phyloP scores from a whole-genome alignment of 1,140 invertebrate species.

The Solenopsis invicta region DNA sequence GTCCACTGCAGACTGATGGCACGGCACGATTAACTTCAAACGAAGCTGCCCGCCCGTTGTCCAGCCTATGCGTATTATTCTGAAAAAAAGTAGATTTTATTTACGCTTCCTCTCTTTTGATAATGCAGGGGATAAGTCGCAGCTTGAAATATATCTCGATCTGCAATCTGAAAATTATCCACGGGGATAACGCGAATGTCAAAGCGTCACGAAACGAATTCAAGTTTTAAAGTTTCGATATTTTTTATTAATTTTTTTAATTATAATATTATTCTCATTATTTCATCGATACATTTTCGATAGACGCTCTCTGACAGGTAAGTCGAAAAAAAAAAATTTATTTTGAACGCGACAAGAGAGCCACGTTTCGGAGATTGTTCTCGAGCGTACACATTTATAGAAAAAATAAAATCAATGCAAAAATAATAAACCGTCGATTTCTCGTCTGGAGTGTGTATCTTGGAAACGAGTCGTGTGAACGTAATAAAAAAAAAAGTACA shows the following conservation, averaged over 20 bases:
- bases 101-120: slow-evolving; percentile 42
- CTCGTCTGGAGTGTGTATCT: slow-evolving; percentile 18
- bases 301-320: background rate
- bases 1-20: slow-evolving; percentile 86
- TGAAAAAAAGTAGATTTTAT: slow-evolving; percentile 74
- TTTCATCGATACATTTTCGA: background rate
- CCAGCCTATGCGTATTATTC: slow-evolving; percentile 75
- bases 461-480: slow-evolving; percentile 38
- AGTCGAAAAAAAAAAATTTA: slow-evolving; percentile 6
- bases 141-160: background rate
- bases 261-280: background rate
- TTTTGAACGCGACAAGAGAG: background rate
- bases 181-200: background rate
- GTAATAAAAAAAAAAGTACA: background rate
- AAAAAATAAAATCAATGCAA: background rate
- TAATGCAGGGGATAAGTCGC: background rate
- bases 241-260: background rate
- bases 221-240: background rate
- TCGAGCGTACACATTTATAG: background rate
- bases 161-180: background rate
- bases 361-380: background rate
- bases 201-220: background rate
- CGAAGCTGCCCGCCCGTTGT: slow-evolving; percentile 76
- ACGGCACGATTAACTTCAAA: slow-evolving; percentile 85
- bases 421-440: background rate